Percentiles rank a stretch among this genome's conserved stretches.
phyloP scores from a whole-genome alignment of 2,113 vertebrate genomes.

The Boulengeromyrus knoepffleri region DNA sequence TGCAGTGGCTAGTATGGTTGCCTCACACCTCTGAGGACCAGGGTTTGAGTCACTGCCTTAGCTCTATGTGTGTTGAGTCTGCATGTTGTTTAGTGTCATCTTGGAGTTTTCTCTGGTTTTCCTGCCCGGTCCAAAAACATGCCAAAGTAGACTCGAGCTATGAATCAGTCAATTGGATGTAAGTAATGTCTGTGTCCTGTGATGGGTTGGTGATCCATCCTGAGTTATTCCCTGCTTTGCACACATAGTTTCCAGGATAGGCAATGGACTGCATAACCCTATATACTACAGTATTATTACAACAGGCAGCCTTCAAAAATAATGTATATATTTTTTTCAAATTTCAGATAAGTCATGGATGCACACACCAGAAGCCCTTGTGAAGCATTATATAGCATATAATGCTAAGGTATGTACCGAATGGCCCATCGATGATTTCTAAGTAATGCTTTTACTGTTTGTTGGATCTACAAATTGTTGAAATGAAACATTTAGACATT shows the following conservation, averaged over 20 bases:
- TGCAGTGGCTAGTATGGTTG: neutral
- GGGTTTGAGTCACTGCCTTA: neutral
- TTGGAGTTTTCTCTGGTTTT: neutral
- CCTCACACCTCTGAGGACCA: neutral
- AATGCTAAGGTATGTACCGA: constrained; percentile 83
- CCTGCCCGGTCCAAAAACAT: neutral
- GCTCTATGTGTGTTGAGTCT: neutral
- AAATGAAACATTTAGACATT: neutral
- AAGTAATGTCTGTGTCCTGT: neutral
- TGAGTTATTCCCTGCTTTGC: neutral
- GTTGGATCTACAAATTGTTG: neutral
- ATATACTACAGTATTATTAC: neutral
- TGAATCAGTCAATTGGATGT: neutral
- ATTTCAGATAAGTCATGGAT: constrained; percentile 98
- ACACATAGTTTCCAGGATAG: neutral
- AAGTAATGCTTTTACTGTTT: neutral
- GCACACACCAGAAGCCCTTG: constrained; percentile 93
- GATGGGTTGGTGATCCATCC: neutral
- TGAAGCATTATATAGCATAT: constrained; percentile 95
- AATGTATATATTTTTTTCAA: constrained; percentile 44
- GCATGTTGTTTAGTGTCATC: neutral
- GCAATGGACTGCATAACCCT: too few species aligned
- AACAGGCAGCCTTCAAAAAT: neutral
- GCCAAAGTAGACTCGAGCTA: neutral
- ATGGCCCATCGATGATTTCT: neutral